These are phyloP conservation scores for Actinia tenebrosa DNA, from an alignment of 64 coral and sea anemone genomes.

Conservation along the genomic window DNA sequence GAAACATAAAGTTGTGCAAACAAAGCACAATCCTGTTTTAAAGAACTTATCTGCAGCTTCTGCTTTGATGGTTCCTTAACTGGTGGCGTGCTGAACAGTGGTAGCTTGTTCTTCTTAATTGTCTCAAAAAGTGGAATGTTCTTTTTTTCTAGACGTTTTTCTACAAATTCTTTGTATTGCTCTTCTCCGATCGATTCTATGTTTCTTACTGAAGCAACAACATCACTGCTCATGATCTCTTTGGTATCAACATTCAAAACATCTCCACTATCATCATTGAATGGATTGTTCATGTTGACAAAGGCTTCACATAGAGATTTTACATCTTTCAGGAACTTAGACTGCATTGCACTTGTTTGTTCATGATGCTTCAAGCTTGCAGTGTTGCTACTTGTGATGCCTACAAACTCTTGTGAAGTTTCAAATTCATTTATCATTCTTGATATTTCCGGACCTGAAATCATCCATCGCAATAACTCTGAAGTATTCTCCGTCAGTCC, in stretches of 20 bases:
- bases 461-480: conserved; percentile 38
- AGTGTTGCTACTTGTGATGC: conserved; percentile 16
- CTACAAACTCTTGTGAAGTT: background rate
- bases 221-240: background rate
- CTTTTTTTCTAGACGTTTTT: background rate
- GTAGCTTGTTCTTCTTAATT: conserved; percentile 8
- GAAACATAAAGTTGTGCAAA: conserved; percentile 19
- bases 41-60: conserved; percentile 1
- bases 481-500: background rate
- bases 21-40: conserved; percentile 47
- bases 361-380: background rate
- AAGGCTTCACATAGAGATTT: background rate
- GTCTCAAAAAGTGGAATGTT: background rate
- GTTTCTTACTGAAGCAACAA: conserved; percentile 5
- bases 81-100: background rate
- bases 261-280: conserved; percentile 20
- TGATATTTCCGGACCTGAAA: conserved; percentile 43
- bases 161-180: background rate
- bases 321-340: conserved; percentile 28
- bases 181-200: background rate
- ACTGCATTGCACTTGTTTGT: background rate
- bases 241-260: conserved; percentile 23
- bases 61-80: background rate
- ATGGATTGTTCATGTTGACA: conserved; percentile 32
- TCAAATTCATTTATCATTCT: conserved; percentile 47